Conservation (phyloP, 1,140 invertebrate species). For the Drosophila takahashii region DNA sequence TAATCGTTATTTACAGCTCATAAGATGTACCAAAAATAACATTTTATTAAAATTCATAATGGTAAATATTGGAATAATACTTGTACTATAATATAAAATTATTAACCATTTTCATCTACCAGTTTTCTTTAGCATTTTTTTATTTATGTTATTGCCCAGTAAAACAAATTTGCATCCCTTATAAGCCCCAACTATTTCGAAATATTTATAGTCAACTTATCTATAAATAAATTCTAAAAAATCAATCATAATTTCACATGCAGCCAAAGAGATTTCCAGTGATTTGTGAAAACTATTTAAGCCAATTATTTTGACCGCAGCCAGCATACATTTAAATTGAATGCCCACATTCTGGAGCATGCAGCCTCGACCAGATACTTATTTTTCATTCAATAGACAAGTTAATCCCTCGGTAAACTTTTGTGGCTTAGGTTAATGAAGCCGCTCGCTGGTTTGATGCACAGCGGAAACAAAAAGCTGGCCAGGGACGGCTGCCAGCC, state of each 20-base stretch:
- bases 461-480: constrained; percentile 46
- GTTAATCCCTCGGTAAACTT: constrained; percentile 49
- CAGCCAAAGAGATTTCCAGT: not conserved
- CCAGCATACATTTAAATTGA: not conserved
- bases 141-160: too few relatives aligned
- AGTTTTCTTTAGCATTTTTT: too few relatives aligned
- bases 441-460: constrained; percentile 29
- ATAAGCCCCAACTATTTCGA: too few relatives aligned
- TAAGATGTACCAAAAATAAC: too few relatives aligned
- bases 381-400: constrained; percentile 52
- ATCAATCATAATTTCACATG: not conserved
- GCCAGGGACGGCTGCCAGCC: constrained; percentile 17
- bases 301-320: constrained; percentile 3
- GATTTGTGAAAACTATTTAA: not conserved
- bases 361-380: constrained; percentile 12
- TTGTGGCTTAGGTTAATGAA: constrained; percentile 68
- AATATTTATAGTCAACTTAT: not conserved
- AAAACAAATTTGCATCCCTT: too few relatives aligned
- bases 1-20: too few relatives aligned
- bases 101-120: too few relatives aligned
- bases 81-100: too few relatives aligned
- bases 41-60: too few relatives aligned
- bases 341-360: not conserved
- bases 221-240: not conserved
- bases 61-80: too few relatives aligned